Percentiles rank a stretch among this genome's conserved stretches.
These are phyloP conservation scores for Mantis religiosa DNA, from an alignment of 2,888 invertebrate genomes.

Conservation along the genomic window DNA sequence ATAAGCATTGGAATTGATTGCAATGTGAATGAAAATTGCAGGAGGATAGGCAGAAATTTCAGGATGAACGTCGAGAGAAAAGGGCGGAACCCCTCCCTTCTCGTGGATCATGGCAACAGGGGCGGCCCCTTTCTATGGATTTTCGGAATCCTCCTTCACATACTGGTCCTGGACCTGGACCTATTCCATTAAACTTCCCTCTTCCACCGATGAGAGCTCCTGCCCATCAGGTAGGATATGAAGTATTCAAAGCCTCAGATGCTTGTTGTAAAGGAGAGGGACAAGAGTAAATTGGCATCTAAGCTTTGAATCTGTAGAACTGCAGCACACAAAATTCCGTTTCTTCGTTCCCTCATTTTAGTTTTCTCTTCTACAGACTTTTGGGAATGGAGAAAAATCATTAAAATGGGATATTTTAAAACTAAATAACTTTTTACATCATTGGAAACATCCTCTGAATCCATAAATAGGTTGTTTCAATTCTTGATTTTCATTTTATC, in stretches of 20 bases:
- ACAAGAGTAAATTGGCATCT: not conserved
- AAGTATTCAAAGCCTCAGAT: not conserved
- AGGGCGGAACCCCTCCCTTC: constrained; percentile 10
- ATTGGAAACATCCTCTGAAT: too few relatives aligned
- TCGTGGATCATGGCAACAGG: constrained; percentile 20
- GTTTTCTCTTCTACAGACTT: not conserved
- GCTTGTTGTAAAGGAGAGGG: not conserved
- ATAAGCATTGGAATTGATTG: not conserved
- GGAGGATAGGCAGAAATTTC: not conserved
- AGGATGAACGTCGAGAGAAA: constrained; percentile 24
- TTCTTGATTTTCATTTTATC: too few relatives aligned
- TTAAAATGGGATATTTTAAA: too few relatives aligned
- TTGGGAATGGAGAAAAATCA: not conserved
- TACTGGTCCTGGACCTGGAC: constrained; percentile 15
- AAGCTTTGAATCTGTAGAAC: not conserved
- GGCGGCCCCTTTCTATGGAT: constrained; percentile 20
- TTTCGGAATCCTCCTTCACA: constrained; percentile 25
- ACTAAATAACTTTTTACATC: too few relatives aligned
- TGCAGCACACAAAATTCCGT: not conserved
- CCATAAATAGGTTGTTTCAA: too few relatives aligned
- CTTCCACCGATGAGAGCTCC: constrained; percentile 23
- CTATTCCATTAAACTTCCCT: constrained; percentile 22
- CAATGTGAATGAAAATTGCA: not conserved
- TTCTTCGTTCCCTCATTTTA: not conserved
- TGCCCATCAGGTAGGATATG: constrained; percentile 22